Evolutionary conservation across 2,113 vertebrate species (phyloP), one percentile per base, ranked within the genome.

Genomic region (Corapipo altera): DNA sequence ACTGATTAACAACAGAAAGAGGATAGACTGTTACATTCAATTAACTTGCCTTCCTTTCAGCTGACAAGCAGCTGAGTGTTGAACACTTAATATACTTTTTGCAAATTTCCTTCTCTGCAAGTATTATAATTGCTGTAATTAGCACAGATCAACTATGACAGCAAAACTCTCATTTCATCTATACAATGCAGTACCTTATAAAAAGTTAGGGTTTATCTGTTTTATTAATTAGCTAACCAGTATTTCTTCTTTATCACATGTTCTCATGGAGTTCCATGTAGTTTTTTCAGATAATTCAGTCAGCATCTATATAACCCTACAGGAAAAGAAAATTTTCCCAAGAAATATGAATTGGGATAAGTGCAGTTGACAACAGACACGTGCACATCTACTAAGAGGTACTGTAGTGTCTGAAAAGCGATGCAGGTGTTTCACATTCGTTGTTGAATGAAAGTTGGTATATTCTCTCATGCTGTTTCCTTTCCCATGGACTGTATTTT

Each of bases 11-110:
- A 84, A 75, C 73, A 75, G 88, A 84, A 93, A 94, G 75, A 87
- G 70, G 85, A 75, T 62, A 85, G 89, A 67, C 82, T 87, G 71
- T 85, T 96, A 91, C 75, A 81, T 80, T 93, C 96, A 92, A 94
- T 94, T 89, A 88, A 87, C 70, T 88, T 33, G 33, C 89, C 85
- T 86, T 65, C 55, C 80, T 70, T 93, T 94, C 89, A 78, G 55
- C 59, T 75, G 62, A 76, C 49, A 93, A 78, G 85, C 71, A 91
- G 91, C n/a, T 49, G 82, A 66, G 24, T 46, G 83, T 57, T 61
- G 81, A 94, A 93, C 51, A 76, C 69, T 85, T 86, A 57, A 91
- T 95, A 80, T 39, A 80, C 30, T 70, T 77, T 81, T 76, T 49
- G 41, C 62, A 80, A 66, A 93, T 91, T 92, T 74, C 70, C 84